Base-by-base conservation (phyloP, 2,113 vertebrate species). In the Leptosomus discolor region DNA sequence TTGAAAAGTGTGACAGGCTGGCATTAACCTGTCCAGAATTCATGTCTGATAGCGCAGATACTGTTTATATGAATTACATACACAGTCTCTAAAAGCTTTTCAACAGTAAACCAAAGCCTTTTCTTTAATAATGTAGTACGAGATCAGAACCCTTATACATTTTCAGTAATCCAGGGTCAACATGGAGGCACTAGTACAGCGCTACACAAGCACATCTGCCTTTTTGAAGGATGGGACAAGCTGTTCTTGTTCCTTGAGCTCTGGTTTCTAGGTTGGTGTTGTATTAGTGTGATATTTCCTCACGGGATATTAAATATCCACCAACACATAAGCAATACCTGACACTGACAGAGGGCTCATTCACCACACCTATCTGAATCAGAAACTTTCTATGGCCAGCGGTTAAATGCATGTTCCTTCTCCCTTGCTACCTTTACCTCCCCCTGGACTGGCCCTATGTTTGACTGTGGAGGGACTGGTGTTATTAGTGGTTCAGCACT, bases 1-100 rank as follows among this genome's bases (percentile, higher is more conserved):
- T 3, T 21, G 57, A 69, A 24, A 79, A 90, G n/a, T 65, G 41
- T 92, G 88, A 70, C 94, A 92, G 79, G 50, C 56, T 86, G 64
- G 45, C 71, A 92, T 96, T 95, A 92, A 91, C 91, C 91, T 95
- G 91, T 91, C 88, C 91, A 91, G 54, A 93, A 41, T 60, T 90
- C 45, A 46, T 70, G 70, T 78, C 54, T 94, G 71, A 83, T 85
- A 22, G 50, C 93, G 70, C 69, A 81, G 77, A 87, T 90, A 57
- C 50, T 46, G 79, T 79, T 93, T 8, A 86, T 63, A 77, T 85
- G 41, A 91, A 73, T 92, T 94, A 39, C 65, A 39, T 60, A 77
- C 53, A 41, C 50, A 29, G 50, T 37, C 29, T 80, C 36, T 84
- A 65, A 94, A 92, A 95, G 88, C 71, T 88, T 84, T 93, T 67